A percentile compares a stretch with the other conserved stretches of the same genome.
Evolutionary conservation across 2,888 invertebrate genomes (phyloP).

Genomic region (Drosophila aldrichi): DNA sequence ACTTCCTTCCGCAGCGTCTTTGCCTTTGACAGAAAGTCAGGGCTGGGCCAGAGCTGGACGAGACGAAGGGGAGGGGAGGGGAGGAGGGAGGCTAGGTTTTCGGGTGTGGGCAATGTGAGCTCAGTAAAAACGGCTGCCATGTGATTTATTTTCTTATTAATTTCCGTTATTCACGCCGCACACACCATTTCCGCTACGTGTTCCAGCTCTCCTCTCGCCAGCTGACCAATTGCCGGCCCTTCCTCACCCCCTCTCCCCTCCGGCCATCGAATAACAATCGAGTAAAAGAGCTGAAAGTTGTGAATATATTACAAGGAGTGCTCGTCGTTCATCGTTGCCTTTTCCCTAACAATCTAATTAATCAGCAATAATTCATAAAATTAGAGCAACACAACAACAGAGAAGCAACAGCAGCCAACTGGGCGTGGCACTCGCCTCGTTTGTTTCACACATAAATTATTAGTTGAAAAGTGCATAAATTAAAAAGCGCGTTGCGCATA

Average conservation of each 20-base stretch:
- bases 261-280: background rate
- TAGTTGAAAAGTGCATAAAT: conserved; percentile 63
- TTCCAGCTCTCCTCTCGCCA: conserved; percentile 12
- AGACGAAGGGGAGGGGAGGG: background rate
- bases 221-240: conserved; percentile 43
- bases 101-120: conserved; percentile 17
- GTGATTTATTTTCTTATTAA: conserved; percentile 76
- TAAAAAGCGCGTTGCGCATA: conserved; percentile 56
- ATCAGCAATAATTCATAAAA: conserved; percentile 74
- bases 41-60: conserved; percentile 19
- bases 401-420: conserved; percentile 7
- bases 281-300: conserved; percentile 16
- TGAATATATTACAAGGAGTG: conserved; percentile 51
- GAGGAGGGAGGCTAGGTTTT: no score
- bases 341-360: conserved; percentile 66
- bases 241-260: background rate
- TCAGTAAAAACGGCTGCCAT: conserved; percentile 54
- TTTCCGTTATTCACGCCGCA: conserved; percentile 72
- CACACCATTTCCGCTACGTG: conserved; percentile 69
- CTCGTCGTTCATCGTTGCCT: conserved; percentile 37
- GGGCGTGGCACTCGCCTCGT: conserved; percentile 47
- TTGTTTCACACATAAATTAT: conserved; percentile 62
- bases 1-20: conserved; percentile 60
- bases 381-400: conserved; percentile 52
- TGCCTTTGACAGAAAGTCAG: conserved; percentile 58